phyloP scores from a whole-genome alignment of 2,888 invertebrate genomes.

The Aporophyla nigra region DNA sequence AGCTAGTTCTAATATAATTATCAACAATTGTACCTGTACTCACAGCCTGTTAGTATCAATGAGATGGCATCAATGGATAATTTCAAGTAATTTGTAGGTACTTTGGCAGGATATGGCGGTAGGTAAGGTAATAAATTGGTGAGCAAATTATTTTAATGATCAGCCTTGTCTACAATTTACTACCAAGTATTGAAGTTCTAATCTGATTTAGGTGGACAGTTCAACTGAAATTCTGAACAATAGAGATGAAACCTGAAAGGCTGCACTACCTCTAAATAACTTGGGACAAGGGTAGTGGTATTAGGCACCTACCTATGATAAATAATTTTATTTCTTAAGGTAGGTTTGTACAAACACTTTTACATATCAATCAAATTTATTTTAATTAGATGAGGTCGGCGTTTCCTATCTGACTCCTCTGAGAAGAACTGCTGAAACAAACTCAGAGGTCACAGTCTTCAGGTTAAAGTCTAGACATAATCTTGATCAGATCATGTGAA shows the following conservation, averaged over 20 bases:
- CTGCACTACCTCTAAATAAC: background rate
- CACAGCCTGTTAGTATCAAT: background rate
- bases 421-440: too few species aligned
- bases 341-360: too few species aligned
- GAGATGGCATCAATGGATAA: slow-evolving; percentile 6
- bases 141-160: background rate
- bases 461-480: too few species aligned
- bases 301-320: too few species aligned
- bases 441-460: too few species aligned
- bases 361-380: too few species aligned
- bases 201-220: background rate
- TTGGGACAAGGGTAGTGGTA: background rate
- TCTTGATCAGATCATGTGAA: too few species aligned
- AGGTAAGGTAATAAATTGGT: background rate
- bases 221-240: background rate
- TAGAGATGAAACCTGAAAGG: too few species aligned
- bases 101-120: slow-evolving; percentile 10
- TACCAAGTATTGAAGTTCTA: background rate
- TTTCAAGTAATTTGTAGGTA: slow-evolving; percentile 5
- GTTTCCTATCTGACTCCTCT: too few species aligned
- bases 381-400: too few species aligned
- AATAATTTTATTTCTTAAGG: too few species aligned
- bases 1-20: background rate
- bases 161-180: background rate
- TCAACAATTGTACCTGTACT: background rate